Conservation (phyloP, 2,797 vertebrate species). For the Ateles fusciceps region DNA sequence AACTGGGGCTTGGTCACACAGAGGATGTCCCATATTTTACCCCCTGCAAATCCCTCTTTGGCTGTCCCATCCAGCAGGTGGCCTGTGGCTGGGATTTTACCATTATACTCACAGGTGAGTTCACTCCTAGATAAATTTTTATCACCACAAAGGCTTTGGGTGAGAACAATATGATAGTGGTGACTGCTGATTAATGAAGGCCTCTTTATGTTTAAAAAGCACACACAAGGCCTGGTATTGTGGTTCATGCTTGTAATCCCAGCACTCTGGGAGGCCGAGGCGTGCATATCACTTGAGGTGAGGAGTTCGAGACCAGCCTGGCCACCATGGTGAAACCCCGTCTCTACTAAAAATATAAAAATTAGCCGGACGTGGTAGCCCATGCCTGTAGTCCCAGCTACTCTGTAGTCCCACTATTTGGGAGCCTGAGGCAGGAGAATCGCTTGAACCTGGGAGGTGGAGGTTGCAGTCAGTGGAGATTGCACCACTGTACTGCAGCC, state of each 20-base stretch:
- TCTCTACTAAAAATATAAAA: neutral
- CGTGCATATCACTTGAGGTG: neutral
- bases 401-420: neutral
- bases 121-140: conserved; percentile 13
- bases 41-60: conserved; percentile 82
- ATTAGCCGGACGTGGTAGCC: neutral
- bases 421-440: neutral
- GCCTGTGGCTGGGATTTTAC: conserved; percentile 98
- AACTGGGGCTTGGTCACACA: conserved; percentile 90
- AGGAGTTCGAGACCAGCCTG: neutral
- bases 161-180: neutral
- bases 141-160: neutral
- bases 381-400: neutral
- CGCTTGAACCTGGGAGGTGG: neutral
- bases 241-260: neutral
- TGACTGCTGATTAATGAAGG: neutral
- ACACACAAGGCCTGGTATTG: neutral
- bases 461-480: neutral
- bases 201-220: neutral
- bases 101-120: conserved; percentile 89
- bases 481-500: neutral
- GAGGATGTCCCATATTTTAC: conserved; percentile 86
- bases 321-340: neutral
- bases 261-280: neutral
- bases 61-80: conserved; percentile 85